Base-by-base conservation (phyloP, 2,113 vertebrate genomes). In the Erythrocercus mccallii region DNA sequence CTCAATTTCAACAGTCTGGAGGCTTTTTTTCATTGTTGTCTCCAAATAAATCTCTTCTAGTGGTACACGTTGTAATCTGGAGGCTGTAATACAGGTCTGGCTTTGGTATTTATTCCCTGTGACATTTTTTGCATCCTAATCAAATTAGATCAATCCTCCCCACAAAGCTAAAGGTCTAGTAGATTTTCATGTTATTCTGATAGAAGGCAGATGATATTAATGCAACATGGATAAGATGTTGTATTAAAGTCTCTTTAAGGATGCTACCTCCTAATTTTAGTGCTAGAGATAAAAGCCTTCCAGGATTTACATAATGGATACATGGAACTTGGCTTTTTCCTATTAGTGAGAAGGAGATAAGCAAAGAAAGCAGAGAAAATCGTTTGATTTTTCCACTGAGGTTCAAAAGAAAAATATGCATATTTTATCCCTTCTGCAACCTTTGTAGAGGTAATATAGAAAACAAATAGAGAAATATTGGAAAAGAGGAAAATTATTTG, bases 271-370 rank as follows among this genome's bases (percentile, higher is more conserved):
- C 62, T 86, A 65, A 22, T 91, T 95, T 81, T 78, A 62, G 45
- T 54, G 56, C 53, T 93, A 4, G 90, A 95, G 96, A 91, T 81
- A 91, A 95, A 97, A 91, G 74, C 33, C 58, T 90, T 62, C 42
- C 71, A 90, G 79, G 65, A 82, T 95, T 96, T 91, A 83, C 81
- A 82, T 77, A 90, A 82, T 70, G 74, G 66, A 57, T 74, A 76
- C 38, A 13, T 21, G 35, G 33, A 91, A 69, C 62, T 51, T 42
- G 42, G 61, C 61, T 45, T 89, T 65, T 95, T 95, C 76, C 66
- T 64, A 10, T 84, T 79, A 82, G 40, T 5, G 62, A 61, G 79
- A 56, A 65, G 20, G 57, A 94, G 90, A 85, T 82, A 80, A 77
- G 72, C 38, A 48, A 57, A 80, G 81, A 47, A 64, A 66, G 86